phyloP scores from a whole-genome alignment of 2,888 invertebrate genomes.

The Dryadula phaetusa region DNA sequence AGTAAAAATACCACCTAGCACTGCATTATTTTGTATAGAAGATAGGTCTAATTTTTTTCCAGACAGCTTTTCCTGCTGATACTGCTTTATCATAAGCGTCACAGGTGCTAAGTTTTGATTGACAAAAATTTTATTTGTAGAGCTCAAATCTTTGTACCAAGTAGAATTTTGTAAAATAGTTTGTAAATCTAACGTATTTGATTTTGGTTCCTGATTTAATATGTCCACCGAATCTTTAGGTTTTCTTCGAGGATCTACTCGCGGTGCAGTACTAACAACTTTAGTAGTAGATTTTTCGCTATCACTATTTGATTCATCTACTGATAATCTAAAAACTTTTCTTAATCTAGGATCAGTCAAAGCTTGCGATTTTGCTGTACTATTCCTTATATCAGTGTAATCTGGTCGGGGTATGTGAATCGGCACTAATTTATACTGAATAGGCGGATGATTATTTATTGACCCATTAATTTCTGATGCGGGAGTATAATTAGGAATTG shows the following conservation, averaged over 20 bases:
- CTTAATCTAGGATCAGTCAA: slow-evolving; percentile 90
- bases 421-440: slow-evolving; percentile 85
- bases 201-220: slow-evolving; percentile 61
- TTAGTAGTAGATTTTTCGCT: slow-evolving; percentile 78
- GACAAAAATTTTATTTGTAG: slow-evolving; percentile 88
- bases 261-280: slow-evolving; percentile 65
- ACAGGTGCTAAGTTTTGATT: slow-evolving; percentile 87
- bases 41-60: slow-evolving; percentile 83
- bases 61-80: slow-evolving; percentile 83
- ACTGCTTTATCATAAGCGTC: slow-evolving; percentile 85
- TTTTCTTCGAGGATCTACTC: slow-evolving; percentile 77
- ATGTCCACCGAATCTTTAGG: slow-evolving; percentile 67
- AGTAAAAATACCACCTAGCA: slow-evolving; percentile 85
- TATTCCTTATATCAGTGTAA: slow-evolving; percentile 89
- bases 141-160: slow-evolving; percentile 89
- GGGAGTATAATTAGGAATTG: slow-evolving; percentile 91
- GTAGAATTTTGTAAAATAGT: slow-evolving; percentile 86
- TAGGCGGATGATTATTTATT: slow-evolving; percentile 90
- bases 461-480: slow-evolving; percentile 95
- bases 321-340: slow-evolving; percentile 88
- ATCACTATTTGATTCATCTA: slow-evolving; percentile 86
- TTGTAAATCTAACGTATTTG: slow-evolving; percentile 82
- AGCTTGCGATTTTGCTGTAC: slow-evolving; percentile 88
- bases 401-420: slow-evolving; percentile 89
- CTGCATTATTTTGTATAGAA: slow-evolving; percentile 77